Evolutionary conservation across 2,888 invertebrate genomes (phyloP).

Genomic region (Cataglyphis cursor): DNA sequence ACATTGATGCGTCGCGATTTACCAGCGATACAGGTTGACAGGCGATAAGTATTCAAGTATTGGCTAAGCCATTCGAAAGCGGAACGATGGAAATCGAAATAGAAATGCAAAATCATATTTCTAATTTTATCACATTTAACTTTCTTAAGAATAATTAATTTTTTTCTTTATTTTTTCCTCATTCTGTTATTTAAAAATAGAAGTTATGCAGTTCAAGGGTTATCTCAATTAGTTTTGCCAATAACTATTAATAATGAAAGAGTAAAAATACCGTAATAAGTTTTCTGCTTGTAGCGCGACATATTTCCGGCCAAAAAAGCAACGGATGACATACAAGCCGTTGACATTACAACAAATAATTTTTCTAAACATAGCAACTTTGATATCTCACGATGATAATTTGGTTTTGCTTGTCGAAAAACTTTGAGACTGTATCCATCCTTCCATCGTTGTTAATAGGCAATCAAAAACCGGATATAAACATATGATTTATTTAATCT

Average conservation of each 20-base stretch:
- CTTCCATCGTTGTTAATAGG: not conserved
- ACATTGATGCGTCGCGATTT: conserved; percentile 11
- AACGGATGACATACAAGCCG: not conserved
- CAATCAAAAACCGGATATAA: not conserved
- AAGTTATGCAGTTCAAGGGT: not conserved
- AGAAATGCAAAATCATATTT: not conserved
- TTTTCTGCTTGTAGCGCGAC: not conserved
- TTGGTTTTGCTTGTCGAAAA: not conserved
- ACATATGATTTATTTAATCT: not conserved
- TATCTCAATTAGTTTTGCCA: not conserved
- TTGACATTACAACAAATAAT: not conserved
- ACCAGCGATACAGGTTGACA: conserved; percentile 8
- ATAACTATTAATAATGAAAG: not conserved
- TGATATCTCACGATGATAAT: not conserved
- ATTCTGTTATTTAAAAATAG: not conserved
- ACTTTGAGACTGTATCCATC: no score
- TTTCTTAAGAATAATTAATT: not conserved
- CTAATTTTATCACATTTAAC: not conserved
- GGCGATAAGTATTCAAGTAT: conserved; percentile 6
- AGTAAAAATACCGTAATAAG: not conserved
- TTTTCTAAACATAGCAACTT: not conserved
- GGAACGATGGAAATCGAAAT: not conserved
- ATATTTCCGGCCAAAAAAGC: not conserved
- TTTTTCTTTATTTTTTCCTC: not conserved
- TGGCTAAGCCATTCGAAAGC: not conserved